Evolutionary conservation across 2,797 vertebrate genomes (phyloP), one percentile per base, ranked within the genome.

Genomic region (Anas acuta): DNA sequence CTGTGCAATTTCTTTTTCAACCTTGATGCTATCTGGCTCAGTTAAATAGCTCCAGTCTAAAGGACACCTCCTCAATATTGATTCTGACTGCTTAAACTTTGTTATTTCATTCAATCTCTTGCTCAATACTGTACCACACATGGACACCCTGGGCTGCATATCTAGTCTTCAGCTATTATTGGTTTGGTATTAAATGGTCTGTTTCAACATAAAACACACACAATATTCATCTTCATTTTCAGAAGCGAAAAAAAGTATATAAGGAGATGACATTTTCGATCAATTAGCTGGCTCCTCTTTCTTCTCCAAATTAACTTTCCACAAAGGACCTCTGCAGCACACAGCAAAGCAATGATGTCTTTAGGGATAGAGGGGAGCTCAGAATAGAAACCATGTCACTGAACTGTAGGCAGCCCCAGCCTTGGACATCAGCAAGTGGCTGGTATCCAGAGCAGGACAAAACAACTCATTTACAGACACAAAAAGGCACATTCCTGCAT

Each of bases 141-240:
- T 35, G 89, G 79, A 43, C 87, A 92, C 47, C 47, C 71, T 8
- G 6, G 82, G 77, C 89, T 89, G 81, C 84, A n/a, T 58, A 65
- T 65, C 56, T 72, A 91, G 87, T 87, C 49, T 84, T 85, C 77
- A 92, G 66, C 77, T 74, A 35, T 88, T 78, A 47, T 32, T 84
- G 69, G 64, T 74, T 87, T 77, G 53, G 37, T 84, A 93, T 90
- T 92, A 91, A 96, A 95, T 92, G 88, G 33, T 69, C 71, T 93
- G 81, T 74, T 96, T 91, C 87, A 91, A 82, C 64, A 88, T 49
- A 87, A 93, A 84, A 66, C 72, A 92, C 41, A 90, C 89, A 94
- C 37, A 77, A 30, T 72, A 96, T 96, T 95, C 51, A 94, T 96
- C 95, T 96, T 95, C 60, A 94, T 96, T 93, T 95, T 88, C 76